A percentile compares a stretch with the other conserved stretches of the same genome.
phyloP scores from a whole-genome alignment of 2,888 invertebrate genomes.

The Amphipoea lucens region DNA sequence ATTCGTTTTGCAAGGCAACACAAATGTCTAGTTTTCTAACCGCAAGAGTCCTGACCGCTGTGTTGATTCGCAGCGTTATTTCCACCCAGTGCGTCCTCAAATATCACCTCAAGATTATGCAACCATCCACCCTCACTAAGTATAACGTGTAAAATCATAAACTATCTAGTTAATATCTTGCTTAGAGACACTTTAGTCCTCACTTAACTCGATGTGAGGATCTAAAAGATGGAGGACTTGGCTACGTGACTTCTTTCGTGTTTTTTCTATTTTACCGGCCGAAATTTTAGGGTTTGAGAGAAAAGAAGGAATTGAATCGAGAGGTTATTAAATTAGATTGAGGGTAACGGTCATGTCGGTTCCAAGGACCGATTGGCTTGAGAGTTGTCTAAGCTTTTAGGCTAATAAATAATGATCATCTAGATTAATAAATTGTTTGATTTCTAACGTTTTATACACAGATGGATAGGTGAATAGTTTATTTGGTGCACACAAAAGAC shows the following conservation, averaged over 20 bases:
- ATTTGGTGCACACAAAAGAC: no score
- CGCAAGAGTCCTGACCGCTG: background rate
- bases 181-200: slow-evolving; percentile 48
- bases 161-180: slow-evolving; percentile 44
- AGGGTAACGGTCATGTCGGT: slow-evolving; percentile 27
- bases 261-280: slow-evolving; percentile 40
- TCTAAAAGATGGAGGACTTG: slow-evolving; percentile 17
- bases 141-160: slow-evolving; percentile 43
- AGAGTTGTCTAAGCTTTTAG: slow-evolving; percentile 7
- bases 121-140: slow-evolving; percentile 28
- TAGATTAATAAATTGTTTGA: background rate
- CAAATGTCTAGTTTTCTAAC: background rate
- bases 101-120: slow-evolving; percentile 21
- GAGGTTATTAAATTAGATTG: slow-evolving; percentile 44
- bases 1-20: background rate
- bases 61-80: background rate
- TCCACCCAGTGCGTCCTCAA: slow-evolving; percentile 18
- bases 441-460: background rate
- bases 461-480: background rate
- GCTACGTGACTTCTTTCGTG: slow-evolving; percentile 45
- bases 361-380: background rate
- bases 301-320: slow-evolving; percentile 40
- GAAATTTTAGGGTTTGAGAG: slow-evolving; percentile 29
- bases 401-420: slow-evolving; percentile 20
- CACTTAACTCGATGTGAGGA: slow-evolving; percentile 41